Evolutionary conservation across 2,888 invertebrate species (phyloP).

Genomic region (Rhagophthalmus giganteus): DNA sequence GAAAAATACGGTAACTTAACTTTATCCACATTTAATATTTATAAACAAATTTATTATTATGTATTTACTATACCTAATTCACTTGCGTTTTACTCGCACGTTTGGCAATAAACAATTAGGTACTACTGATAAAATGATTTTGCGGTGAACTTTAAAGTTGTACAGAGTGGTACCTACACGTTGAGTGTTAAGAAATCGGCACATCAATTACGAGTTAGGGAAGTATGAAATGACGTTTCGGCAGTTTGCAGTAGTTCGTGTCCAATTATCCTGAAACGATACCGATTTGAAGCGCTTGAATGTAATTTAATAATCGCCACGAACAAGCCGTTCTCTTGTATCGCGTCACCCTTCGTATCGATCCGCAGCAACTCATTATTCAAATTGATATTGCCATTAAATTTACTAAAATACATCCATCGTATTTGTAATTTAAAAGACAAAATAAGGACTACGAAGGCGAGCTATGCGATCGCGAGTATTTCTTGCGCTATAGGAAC

Average conservation of each 20-base stretch:
- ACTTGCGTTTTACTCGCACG: slow-evolving; percentile 7
- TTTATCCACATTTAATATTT: too few relatives aligned
- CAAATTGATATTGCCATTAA: slow-evolving; percentile 40
- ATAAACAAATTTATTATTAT: too few relatives aligned
- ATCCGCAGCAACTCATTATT: slow-evolving; percentile 39
- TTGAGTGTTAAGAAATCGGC: slow-evolving; percentile 21
- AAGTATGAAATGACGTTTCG: slow-evolving; percentile 30
- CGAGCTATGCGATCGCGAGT: slow-evolving; percentile 6
- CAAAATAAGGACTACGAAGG: not conserved
- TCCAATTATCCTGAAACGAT: slow-evolving; percentile 33
- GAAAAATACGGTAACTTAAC: too few relatives aligned
- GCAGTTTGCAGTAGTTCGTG: slow-evolving; percentile 34
- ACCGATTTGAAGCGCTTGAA: slow-evolving; percentile 33
- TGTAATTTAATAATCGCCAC: slow-evolving; percentile 34
- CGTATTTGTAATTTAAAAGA: slow-evolving; percentile 18
- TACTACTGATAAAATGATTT: slow-evolving; percentile 1
- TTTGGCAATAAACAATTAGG: not conserved
- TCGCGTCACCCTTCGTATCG: slow-evolving; percentile 31
- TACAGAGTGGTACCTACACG: slow-evolving; percentile 23
- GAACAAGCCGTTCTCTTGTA: slow-evolving; percentile 33
- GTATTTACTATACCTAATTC: too few relatives aligned
- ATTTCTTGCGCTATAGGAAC: slow-evolving; percentile 8
- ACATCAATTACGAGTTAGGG: slow-evolving; percentile 23
- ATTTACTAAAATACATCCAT: slow-evolving; percentile 31
- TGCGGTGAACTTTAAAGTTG: slow-evolving; percentile 14